Percentiles rank a stretch among this genome's conserved stretches.
phyloP scores from a whole-genome alignment of 2,797 vertebrate genomes.

The Tenualosa thibaudeaui region DNA sequence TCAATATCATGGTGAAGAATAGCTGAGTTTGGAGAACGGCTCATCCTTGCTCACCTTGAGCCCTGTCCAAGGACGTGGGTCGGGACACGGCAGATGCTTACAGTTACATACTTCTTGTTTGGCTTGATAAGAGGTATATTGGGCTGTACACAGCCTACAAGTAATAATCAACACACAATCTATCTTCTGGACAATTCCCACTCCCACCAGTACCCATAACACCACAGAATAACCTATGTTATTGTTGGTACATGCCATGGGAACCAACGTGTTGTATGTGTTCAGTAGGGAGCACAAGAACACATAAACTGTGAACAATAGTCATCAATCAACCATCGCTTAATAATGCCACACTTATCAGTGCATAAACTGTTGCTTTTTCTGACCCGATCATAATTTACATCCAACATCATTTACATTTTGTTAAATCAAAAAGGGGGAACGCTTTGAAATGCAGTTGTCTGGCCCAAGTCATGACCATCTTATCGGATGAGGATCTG shows the following conservation, averaged over 20 bases:
- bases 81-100: constrained; percentile 15
- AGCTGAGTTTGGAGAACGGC: constrained; percentile 29
- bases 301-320: neutral
- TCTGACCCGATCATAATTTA: neutral
- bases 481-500: constrained; percentile 32
- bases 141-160: neutral
- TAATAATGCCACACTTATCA: neutral
- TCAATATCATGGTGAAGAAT: constrained; percentile 38
- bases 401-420: neutral
- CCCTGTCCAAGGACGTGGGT: constrained; percentile 40
- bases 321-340: neutral
- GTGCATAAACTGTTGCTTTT: neutral
- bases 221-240: neutral
- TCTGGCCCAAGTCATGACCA: neutral
- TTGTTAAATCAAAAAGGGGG: neutral
- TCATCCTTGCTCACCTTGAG: constrained; percentile 25
- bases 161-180: constrained; percentile 12
- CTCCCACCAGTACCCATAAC: neutral
- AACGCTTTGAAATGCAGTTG: neutral
- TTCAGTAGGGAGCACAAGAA: neutral
- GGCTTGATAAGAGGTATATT: neutral
- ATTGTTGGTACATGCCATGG: neutral
- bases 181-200: constrained; percentile 8
- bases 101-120: neutral
- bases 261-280: neutral